These are phyloP conservation scores for Mus caroli DNA, from an alignment of 2,797 vertebrate species.

Conservation along the genomic window DNA sequence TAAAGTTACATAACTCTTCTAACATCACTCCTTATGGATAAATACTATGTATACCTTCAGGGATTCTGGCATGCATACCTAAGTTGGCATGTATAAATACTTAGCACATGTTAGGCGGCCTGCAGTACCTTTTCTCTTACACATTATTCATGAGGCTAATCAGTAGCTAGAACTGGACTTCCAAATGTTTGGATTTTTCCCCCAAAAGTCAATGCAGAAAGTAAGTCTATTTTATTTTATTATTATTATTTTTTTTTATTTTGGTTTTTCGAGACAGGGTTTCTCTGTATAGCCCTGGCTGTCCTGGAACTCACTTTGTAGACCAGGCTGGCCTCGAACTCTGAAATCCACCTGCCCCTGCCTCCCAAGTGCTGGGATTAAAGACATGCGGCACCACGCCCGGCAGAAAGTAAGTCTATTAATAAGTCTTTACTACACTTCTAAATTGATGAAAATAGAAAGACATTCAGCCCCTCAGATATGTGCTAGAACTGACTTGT, in stretches of 20 bases:
- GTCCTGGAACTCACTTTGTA: no score
- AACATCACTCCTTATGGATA: neutral
- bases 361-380: no score
- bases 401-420: conserved; percentile 15
- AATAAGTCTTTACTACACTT: conserved; percentile 43
- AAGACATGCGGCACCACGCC: no score
- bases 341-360: no score
- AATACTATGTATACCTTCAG: conserved; percentile 16
- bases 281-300: no score
- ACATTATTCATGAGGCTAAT: conserved; percentile 34
- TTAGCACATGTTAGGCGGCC: conserved; percentile 37
- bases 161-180: neutral
- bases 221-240: conserved; percentile 29
- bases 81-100: conserved; percentile 38
- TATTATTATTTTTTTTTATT: no score
- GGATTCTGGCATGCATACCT: neutral
- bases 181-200: neutral
- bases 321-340: no score
- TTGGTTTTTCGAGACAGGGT: no score
- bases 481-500: neutral
- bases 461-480: neutral
- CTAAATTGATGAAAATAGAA: neutral
- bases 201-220: neutral
- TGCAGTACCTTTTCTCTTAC: neutral
- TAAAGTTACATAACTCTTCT: neutral